phyloP scores from a whole-genome alignment of 2,113 vertebrate species.

The Vimba vimba region DNA sequence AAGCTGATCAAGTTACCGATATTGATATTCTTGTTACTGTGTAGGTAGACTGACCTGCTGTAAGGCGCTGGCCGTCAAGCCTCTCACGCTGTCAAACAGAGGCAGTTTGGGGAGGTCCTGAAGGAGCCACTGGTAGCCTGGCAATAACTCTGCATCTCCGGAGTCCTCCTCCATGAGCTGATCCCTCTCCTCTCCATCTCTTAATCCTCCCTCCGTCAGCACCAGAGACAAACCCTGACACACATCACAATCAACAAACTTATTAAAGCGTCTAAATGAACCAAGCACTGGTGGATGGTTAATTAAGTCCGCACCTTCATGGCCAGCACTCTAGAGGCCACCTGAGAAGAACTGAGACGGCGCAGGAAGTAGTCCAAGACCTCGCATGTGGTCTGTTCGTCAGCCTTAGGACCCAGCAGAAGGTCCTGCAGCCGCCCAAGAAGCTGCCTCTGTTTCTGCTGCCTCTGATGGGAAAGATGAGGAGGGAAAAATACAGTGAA shows the following conservation, averaged over 20 bases:
- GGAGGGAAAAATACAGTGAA: background rate
- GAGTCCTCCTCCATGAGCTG: conserved; percentile 93
- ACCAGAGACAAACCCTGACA: conserved; percentile 91
- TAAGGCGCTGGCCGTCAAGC: conserved; percentile 88
- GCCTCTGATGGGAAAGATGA: conserved; percentile 79
- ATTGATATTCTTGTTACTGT: background rate
- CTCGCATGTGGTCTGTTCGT: conserved; percentile 95
- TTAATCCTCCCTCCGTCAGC: conserved; percentile 86
- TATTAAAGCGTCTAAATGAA: background rate
- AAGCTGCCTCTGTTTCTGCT: conserved; percentile 94
- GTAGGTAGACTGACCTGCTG: conserved; percentile 83
- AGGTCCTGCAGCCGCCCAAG: conserved; percentile 94
- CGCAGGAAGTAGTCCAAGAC: conserved; percentile 97
- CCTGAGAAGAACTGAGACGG: conserved; percentile 93
- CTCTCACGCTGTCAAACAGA: conserved; percentile 88
- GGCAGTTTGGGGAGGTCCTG: conserved; percentile 91
- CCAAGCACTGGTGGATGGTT: background rate
- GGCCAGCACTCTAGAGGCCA: conserved; percentile 92
- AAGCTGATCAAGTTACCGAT: background rate
- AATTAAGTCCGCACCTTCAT: conserved; percentile 85
- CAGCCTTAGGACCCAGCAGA: conserved; percentile 90
- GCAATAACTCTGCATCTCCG: conserved; percentile 81
- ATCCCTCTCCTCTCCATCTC: conserved; percentile 90
- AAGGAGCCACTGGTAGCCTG: conserved; percentile 93
- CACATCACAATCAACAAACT: background rate